Base-by-base conservation (phyloP, 2,888 invertebrate species). In the Pteria penguin region DNA sequence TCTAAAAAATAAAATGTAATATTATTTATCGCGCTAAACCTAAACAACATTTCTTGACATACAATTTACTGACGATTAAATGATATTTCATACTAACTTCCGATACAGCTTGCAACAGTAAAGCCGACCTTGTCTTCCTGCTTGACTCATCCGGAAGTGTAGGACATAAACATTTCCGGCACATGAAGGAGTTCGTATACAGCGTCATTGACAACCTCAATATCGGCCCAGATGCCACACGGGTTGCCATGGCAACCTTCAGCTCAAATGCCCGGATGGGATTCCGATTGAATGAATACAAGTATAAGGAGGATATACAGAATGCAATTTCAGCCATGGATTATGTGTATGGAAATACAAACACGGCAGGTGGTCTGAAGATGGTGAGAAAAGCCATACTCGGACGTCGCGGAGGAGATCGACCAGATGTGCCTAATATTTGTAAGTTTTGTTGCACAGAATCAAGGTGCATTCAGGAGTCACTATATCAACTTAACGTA, bases 81-180 rank as follows among this genome's bases (percentile, higher is more conserved):
- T n/a, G n/a, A n/a, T n/a, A n/a, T n/a, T n/a, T n/a, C n/a, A n/a
- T n/a, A n/a, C n/a, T n/a, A n/a, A n/a, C n/a, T n/a, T n/a, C n/a
- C n/a, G n/a, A n/a, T 71, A 3, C 78, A 89, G 89, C 75, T 33
- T 89, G 88, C 65, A 71, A 83, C 5, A 83, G 85, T 26, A 76
- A 81, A 26, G 88, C 88, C 18, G 89, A 89, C 68, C 72, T 89
- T 27, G 85, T 84, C 1, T 88, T 89, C 82, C 80, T 89, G 14
- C 77, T 89, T 52, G 89, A 89, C 76, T 86, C 88, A 14, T 88
- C 88, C 62, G 88, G 89, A 61, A 89, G 88, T 78, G 87, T 89
- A 22, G 88, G 88, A 4, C 83, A 81, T 31, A 82, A 80, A 26
- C 86, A 85, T 70, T 88, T 88, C 84, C 75, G 85, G 26, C 76